Percentiles rank a stretch among this genome's conserved stretches.
Conservation (phyloP, 2,113 vertebrate species). For the Mus musculus region DNA sequence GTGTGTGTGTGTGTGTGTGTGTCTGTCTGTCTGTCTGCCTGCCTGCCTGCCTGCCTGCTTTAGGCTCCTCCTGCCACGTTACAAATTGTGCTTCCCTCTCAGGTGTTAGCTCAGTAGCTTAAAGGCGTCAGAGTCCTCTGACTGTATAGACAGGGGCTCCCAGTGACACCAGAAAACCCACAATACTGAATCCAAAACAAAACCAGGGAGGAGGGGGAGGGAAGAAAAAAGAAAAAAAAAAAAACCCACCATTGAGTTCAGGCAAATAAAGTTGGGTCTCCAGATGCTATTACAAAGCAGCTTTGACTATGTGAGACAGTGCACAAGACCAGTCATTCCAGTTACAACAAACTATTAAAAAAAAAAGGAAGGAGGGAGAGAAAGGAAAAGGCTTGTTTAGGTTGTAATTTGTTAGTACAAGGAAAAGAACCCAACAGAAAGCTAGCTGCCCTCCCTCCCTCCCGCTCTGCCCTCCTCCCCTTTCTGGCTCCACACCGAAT, state of each 20-base stretch:
- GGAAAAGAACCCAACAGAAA: slow-evolving; percentile 87
- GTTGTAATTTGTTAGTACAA: slow-evolving; percentile 90
- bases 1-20: slow-evolving; percentile 76
- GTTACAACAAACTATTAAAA: slow-evolving; percentile 91
- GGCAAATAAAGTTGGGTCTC: slow-evolving; percentile 92
- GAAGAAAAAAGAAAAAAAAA: slow-evolving; percentile 73
- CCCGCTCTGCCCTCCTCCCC: not conserved
- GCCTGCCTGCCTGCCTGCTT: slow-evolving; percentile 79
- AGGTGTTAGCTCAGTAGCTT: slow-evolving; percentile 86
- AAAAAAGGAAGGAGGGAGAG: slow-evolving; percentile 35
- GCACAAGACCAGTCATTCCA: slow-evolving; percentile 95
- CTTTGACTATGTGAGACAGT: slow-evolving; percentile 93
- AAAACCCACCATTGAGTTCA: slow-evolving; percentile 86
- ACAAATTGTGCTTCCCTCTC: slow-evolving; percentile 80
- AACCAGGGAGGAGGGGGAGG: slow-evolving; percentile 63
- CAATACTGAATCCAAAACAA: slow-evolving; percentile 77
- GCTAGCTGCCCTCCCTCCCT: slow-evolving; percentile 61
- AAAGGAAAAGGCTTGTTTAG: slow-evolving; percentile 88
- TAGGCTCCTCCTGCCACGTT: slow-evolving; percentile 79
- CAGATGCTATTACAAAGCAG: slow-evolving; percentile 92
- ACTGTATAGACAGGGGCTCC: slow-evolving; percentile 24
- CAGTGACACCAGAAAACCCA: slow-evolving; percentile 68
- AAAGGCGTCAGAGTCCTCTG: slow-evolving; percentile 71
- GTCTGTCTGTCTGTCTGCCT: slow-evolving; percentile 62
- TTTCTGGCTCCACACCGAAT: slow-evolving; percentile 72